Conservation (phyloP, 2,113 vertebrate species). For the Trogon melanurus region DNA sequence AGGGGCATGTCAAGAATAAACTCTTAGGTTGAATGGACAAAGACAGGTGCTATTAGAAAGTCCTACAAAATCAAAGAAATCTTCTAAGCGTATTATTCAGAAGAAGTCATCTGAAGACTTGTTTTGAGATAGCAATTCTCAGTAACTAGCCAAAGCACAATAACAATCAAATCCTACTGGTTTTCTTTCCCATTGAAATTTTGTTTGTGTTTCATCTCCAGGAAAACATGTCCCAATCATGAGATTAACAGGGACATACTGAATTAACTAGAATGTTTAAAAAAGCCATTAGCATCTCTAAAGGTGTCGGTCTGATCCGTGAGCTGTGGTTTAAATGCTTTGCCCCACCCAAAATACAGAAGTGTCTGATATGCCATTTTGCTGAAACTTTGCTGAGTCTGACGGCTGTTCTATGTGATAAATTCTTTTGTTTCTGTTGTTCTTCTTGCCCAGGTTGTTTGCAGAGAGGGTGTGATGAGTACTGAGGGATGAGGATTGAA, state of each 20-base stretch:
- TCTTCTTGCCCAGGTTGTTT: not conserved
- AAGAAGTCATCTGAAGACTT: not conserved
- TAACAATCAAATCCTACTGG: not conserved
- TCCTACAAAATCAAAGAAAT: not conserved
- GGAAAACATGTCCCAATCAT: not conserved
- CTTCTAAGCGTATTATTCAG: not conserved
- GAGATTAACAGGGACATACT: constrained; percentile 29
- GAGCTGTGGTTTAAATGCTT: not conserved
- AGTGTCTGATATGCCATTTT: constrained; percentile 15
- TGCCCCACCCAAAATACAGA: not conserved
- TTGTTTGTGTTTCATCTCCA: constrained; percentile 23
- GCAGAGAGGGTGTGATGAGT: constrained; percentile 53
- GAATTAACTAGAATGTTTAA: not conserved
- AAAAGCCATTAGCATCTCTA: not conserved
- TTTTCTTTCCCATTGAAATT: constrained; percentile 14
- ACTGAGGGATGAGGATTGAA: not conserved
- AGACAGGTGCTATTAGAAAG: not conserved
- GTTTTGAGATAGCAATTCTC: not conserved
- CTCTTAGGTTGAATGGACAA: not conserved
- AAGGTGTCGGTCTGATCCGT: not conserved
- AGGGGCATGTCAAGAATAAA: not conserved
- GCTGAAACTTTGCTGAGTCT: constrained; percentile 17
- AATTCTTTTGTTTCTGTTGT: constrained; percentile 17
- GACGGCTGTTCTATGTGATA: not conserved
- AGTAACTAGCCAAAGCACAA: not conserved